These are phyloP conservation scores for Willisornis vidua DNA, from an alignment of 2,113 vertebrate genomes.

Conservation along the genomic window DNA sequence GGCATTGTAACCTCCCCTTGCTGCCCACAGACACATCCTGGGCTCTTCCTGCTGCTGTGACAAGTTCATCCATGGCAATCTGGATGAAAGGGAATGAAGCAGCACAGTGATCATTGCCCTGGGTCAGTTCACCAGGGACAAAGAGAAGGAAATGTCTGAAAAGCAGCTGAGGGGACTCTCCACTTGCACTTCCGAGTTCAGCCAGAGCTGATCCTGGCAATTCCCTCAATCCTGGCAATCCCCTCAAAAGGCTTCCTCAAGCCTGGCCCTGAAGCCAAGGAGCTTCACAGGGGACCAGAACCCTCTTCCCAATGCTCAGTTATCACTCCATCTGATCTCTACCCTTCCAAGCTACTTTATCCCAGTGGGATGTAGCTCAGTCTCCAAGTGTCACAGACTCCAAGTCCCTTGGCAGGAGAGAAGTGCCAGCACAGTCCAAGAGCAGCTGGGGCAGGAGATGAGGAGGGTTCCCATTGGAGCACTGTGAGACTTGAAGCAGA, in stretches of 20 bases:
- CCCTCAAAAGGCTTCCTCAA: accelerated
- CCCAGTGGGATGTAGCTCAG: not conserved
- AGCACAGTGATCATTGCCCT: accelerated
- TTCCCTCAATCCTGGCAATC: not conserved
- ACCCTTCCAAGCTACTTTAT: not conserved
- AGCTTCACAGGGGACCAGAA: not conserved
- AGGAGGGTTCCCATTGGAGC: accelerated
- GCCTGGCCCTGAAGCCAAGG: not conserved
- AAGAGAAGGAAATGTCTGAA: not conserved
- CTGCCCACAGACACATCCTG: not conserved
- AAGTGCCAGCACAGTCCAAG: accelerated
- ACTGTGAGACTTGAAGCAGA: not conserved
- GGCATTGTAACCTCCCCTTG: not conserved
- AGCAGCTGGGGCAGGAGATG: not conserved
- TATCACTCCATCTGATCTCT: not conserved
- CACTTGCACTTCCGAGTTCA: accelerated
- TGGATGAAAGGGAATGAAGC: not conserved
- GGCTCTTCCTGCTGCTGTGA: not conserved
- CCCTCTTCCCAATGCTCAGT: not conserved
- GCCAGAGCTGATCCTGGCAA: not conserved
- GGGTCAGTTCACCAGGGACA: not conserved
- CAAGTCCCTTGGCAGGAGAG: accelerated
- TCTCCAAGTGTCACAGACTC: accelerated
- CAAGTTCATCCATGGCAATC: not conserved
- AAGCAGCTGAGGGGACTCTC: not conserved